Evolutionary conservation across 2,113 vertebrate genomes (phyloP).

Genomic region (Typhlomys cinereus): DNA sequence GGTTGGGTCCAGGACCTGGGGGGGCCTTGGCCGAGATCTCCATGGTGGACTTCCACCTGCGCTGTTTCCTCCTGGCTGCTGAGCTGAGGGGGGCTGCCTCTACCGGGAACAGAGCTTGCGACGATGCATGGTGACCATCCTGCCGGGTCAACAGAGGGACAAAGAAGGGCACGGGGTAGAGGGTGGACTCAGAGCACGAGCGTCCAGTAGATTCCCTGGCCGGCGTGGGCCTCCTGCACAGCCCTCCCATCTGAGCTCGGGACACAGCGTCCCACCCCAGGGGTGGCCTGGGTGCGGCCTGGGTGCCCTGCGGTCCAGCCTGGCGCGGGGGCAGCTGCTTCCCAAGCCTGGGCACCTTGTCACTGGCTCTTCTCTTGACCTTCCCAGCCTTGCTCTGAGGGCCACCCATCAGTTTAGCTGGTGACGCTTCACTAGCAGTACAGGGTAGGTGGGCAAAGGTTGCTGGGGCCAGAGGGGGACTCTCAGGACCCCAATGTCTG

Average conservation of each 20-base stretch:
- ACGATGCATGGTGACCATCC: slow-evolving; percentile 69
- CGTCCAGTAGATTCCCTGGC: slow-evolving; percentile 81
- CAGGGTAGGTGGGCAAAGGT: slow-evolving; percentile 88
- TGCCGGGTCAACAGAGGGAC: slow-evolving; percentile 74
- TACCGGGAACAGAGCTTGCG: slow-evolving; percentile 71
- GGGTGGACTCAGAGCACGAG: slow-evolving; percentile 90
- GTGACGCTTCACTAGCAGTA: slow-evolving; percentile 86
- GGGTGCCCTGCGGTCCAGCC: slow-evolving; percentile 81
- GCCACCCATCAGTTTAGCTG: slow-evolving; percentile 85
- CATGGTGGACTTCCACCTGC: slow-evolving; percentile 86
- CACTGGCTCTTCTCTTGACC: slow-evolving; percentile 84
- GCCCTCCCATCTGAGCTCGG: slow-evolving; percentile 64
- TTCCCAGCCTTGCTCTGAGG: slow-evolving; percentile 89
- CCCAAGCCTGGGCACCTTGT: slow-evolving; percentile 79
- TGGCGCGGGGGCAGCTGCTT: slow-evolving; percentile 76
- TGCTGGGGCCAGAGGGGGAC: slow-evolving; percentile 55
- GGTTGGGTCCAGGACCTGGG: slow-evolving; percentile 70
- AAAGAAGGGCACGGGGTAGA: slow-evolving; percentile 82
- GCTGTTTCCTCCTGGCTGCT: slow-evolving; percentile 82
- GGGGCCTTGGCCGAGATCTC: slow-evolving; percentile 84
- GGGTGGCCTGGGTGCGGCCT: slow-evolving; percentile 37
- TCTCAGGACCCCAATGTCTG: slow-evolving; percentile 75
- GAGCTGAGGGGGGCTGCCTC: slow-evolving; percentile 67
- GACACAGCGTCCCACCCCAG: slow-evolving; percentile 73
- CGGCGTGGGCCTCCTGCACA: slow-evolving; percentile 58